Percentiles rank a stretch among this genome's conserved stretches.
phyloP scores from a whole-genome alignment of 2,888 invertebrate genomes.

The Conomelus anceps region DNA sequence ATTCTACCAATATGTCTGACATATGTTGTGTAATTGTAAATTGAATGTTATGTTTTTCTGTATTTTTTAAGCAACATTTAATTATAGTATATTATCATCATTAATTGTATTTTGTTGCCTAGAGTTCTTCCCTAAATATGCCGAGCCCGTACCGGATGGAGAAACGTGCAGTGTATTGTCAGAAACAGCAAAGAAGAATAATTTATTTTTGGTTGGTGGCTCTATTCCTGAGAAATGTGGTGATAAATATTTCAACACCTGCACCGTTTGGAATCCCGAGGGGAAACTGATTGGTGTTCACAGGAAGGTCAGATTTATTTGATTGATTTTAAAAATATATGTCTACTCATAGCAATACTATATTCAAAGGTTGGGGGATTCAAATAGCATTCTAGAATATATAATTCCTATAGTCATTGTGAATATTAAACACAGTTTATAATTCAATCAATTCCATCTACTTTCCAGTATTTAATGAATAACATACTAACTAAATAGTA shows the following conservation, averaged over 20 bases:
- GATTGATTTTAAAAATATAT: no score
- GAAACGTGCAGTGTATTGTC: conserved; percentile 61
- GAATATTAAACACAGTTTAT: no score
- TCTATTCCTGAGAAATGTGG: conserved; percentile 75
- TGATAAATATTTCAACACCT: conserved; percentile 73
- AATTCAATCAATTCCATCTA: no score
- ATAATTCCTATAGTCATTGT: no score
- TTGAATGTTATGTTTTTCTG: no score
- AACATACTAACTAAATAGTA: no score
- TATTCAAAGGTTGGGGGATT: no score
- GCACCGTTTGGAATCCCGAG: conserved; percentile 72
- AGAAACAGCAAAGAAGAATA: conserved; percentile 64
- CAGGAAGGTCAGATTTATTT: conserved; percentile 65
- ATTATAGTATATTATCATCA: neutral
- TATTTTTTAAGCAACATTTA: conserved; percentile 10
- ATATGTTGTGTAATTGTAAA: no score
- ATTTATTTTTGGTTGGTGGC: conserved; percentile 79
- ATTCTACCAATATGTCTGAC: neutral
- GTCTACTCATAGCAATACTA: no score
- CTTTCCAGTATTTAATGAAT: no score
- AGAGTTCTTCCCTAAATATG: conserved; percentile 75
- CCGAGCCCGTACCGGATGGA: conserved; percentile 75
- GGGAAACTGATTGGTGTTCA: conserved; percentile 74
- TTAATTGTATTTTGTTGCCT: conserved; percentile 22
- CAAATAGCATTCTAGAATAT: no score